Base-by-base conservation (phyloP, 2,113 vertebrate species). In the Lepus americanus region DNA sequence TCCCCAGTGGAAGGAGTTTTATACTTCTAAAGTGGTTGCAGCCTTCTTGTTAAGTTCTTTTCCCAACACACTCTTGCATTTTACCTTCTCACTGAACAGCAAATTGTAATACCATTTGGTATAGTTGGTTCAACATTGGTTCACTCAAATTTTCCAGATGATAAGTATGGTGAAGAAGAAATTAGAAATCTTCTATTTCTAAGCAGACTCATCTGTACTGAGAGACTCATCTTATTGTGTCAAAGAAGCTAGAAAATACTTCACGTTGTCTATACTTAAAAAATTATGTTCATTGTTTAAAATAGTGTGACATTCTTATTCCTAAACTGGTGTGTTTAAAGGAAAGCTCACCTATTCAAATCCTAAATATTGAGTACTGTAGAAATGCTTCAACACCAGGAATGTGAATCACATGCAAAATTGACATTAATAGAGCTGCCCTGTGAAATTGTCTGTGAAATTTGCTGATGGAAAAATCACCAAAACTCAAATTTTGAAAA, bases 41-140 rank as follows among this genome's bases (percentile, higher is more conserved):
- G 87, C 70, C 94, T 94, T 96, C 93, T 79, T 88, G 84, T 97
- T 92, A 96, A 97, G 70, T 93, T 92, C 74, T 96, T 97, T 95
- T 36, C 80, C 84, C 81, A 95, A 94, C n/a, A 79, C 4, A 17
- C 49, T 87, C 69, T 96, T 95, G 59, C 53, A 87, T 90, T 93
- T 96, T 94, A 96, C 49, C 74, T 95, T 96, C 90, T 97, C 33
- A 84, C 33, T 33, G 33, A 95, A 81, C n/a, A 92, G 77, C 83
- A 49, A 72, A 88, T 94, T 93, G 73, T 92, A 93, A 94, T 90
- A 87, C 33, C 49, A 79, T 90, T 97, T 92, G 88, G 67, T 66
- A 69, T 80, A 84, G 86, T 87, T 81, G 53, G 44, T 92, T 90
- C 39, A 93, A 89, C 39, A 96, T 66, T 49, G 70, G 25, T 49